These are phyloP conservation scores for Athalia rosae DNA, from an alignment of 2,888 invertebrate species.

Conservation along the genomic window DNA sequence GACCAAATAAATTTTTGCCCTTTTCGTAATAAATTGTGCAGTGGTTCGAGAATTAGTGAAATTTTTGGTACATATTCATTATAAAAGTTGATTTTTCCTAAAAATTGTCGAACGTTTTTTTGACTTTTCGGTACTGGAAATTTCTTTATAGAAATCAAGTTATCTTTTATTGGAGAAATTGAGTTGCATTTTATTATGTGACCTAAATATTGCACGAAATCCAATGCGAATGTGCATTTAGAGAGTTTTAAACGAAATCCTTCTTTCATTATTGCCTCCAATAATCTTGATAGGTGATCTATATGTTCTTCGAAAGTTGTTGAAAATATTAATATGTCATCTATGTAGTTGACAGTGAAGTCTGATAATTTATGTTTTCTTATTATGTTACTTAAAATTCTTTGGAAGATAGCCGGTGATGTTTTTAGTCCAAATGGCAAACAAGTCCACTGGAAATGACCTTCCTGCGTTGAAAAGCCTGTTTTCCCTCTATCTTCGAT, in stretches of 20 bases:
- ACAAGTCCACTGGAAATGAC: too few relatives aligned
- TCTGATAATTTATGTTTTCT: conserved; percentile 48
- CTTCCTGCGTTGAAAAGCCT: too few relatives aligned
- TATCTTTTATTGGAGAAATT: conserved; percentile 51
- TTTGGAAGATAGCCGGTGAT: too few relatives aligned
- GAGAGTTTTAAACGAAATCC: conserved; percentile 44
- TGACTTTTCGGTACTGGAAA: conserved; percentile 50
- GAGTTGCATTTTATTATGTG: conserved; percentile 55
- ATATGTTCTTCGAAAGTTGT: conserved; percentile 46
- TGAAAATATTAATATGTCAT: conserved; percentile 49
- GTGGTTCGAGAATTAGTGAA: conserved; percentile 52
- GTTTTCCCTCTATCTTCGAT: too few relatives aligned
- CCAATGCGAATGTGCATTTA: conserved; percentile 52
- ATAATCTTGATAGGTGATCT: conserved; percentile 28
- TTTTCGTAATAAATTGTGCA: conserved; percentile 56
- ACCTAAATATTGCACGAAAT: conserved; percentile 53
- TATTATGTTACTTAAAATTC: too few relatives aligned
- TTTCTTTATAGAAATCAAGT: conserved; percentile 56
- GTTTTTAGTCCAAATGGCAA: too few relatives aligned
- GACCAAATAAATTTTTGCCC: conserved; percentile 50
- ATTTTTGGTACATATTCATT: conserved; percentile 49
- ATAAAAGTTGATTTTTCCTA: conserved; percentile 46
- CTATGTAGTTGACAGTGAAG: conserved; percentile 49
- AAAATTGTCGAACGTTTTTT: conserved; percentile 37
- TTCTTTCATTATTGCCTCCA: conserved; percentile 27